Percentiles rank a stretch among this genome's conserved stretches.
Evolutionary conservation across 2,797 vertebrate species (phyloP).

Genomic region (Pempheris klunzingeri): DNA sequence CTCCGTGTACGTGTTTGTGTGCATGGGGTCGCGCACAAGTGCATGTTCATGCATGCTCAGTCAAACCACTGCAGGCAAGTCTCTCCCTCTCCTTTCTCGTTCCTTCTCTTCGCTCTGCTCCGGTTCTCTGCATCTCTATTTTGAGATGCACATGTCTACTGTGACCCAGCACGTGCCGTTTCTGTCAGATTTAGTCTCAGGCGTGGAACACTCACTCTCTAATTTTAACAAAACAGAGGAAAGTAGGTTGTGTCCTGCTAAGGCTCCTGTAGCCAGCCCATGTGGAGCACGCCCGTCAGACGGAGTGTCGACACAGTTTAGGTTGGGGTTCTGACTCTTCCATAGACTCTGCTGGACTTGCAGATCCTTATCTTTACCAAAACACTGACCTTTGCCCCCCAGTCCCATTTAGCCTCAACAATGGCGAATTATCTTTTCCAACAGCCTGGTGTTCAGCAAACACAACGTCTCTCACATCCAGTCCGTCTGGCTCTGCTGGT

Average conservation of each 20-base stretch:
- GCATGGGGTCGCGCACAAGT: slow-evolving; percentile 31
- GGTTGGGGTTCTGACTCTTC: slow-evolving; percentile 17
- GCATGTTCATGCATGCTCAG: slow-evolving; percentile 60
- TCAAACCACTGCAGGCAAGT: slow-evolving; percentile 54
- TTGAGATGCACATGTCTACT: slow-evolving; percentile 72
- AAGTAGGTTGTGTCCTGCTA: slow-evolving; percentile 40
- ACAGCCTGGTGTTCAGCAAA: slow-evolving; percentile 55
- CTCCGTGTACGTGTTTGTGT: not conserved
- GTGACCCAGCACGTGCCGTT: slow-evolving; percentile 70
- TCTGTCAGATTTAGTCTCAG: slow-evolving; percentile 67
- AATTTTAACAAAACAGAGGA: slow-evolving; percentile 32
- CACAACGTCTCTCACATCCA: slow-evolving; percentile 41
- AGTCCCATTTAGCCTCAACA: slow-evolving; percentile 52
- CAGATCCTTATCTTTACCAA: slow-evolving; percentile 72
- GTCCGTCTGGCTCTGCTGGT: slow-evolving; percentile 29
- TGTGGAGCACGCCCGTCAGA: slow-evolving; percentile 13
- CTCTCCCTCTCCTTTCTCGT: slow-evolving; percentile 28
- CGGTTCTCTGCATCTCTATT: slow-evolving; percentile 66
- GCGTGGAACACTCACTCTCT: slow-evolving; percentile 43
- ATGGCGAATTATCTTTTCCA: slow-evolving; percentile 63
- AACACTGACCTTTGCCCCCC: slow-evolving; percentile 63
- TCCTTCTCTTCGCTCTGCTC: slow-evolving; percentile 40
- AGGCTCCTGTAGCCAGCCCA: slow-evolving; percentile 17
- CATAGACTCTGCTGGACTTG: slow-evolving; percentile 46
- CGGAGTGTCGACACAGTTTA: slow-evolving; percentile 34